Conservation (phyloP, 2,797 vertebrate species). For the Silurus lanzhouensis region DNA sequence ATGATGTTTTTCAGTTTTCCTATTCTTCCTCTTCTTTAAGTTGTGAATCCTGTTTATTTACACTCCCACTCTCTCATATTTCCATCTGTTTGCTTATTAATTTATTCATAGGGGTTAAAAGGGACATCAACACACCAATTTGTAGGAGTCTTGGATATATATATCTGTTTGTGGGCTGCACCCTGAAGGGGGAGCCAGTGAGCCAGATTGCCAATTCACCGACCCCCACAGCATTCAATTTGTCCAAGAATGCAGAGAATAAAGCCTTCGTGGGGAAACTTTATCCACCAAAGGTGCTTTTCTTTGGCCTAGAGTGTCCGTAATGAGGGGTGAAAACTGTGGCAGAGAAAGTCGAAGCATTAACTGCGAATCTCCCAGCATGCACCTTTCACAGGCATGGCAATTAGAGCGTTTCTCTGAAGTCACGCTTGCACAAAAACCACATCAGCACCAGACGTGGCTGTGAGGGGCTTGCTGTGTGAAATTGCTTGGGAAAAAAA, state of each 20-base stretch:
- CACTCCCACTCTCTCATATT: neutral
- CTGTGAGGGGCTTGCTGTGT: constrained; percentile 35
- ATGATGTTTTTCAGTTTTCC: neutral
- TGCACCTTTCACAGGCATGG: constrained; percentile 4
- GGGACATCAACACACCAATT: neutral
- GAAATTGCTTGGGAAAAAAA: constrained; percentile 41
- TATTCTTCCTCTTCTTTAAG: neutral
- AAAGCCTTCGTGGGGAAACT: constrained; percentile 51
- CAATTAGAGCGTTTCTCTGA: constrained; percentile 20
- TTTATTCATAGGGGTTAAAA: neutral
- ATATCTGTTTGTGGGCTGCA: neutral
- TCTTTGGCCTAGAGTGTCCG: constrained; percentile 52
- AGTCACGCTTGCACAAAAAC: constrained; percentile 52
- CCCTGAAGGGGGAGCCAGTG: constrained; percentile 77
- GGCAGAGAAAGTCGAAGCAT: constrained; percentile 35
- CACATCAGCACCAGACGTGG: constrained; percentile 59
- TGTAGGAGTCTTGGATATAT: neutral
- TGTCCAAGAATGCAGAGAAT: constrained; percentile 45
- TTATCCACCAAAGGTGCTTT: constrained; percentile 61
- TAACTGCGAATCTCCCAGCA: constrained; percentile 39
- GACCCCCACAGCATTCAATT: constrained; percentile 45
- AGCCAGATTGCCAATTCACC: constrained; percentile 58
- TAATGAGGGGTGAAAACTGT: constrained; percentile 30
- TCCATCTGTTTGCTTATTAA: constrained; percentile 1
- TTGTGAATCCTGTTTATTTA: neutral